Percentiles rank a stretch among this genome's conserved stretches.
Conservation (phyloP, 2,797 vertebrate species). For the Sebastes minor region DNA sequence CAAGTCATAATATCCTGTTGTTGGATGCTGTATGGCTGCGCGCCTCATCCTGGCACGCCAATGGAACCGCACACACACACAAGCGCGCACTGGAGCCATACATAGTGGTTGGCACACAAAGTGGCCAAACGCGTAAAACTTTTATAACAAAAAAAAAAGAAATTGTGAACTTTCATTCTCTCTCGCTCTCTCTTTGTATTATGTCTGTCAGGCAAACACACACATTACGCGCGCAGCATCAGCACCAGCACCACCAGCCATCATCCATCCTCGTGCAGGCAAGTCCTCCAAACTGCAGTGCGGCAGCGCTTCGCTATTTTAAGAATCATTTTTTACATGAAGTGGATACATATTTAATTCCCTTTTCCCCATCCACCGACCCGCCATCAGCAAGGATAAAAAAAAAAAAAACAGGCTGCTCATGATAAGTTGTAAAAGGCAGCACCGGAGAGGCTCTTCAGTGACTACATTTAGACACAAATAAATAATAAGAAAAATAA, state of each 20-base stretch:
- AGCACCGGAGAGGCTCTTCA: not conserved
- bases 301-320: constrained; percentile 76
- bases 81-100: not conserved
- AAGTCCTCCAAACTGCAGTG: constrained; percentile 74
- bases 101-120: not conserved
- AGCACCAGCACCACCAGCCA: not conserved
- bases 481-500: not conserved
- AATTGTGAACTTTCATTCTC: constrained; percentile 20
- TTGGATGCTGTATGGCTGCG: not conserved
- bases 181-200: not conserved
- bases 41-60: not conserved
- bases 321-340: constrained; percentile 66
- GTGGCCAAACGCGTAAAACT: constrained; percentile 12
- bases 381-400: not conserved
- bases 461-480: not conserved
- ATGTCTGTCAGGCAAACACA: not conserved
- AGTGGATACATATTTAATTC: constrained; percentile 73
- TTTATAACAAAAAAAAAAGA: not conserved
- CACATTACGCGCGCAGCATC: constrained; percentile 3
- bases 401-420: not conserved
- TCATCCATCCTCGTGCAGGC: constrained; percentile 31
- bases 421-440: constrained; percentile 12
- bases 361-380: not conserved
- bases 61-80: not conserved
- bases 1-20: constrained; percentile 5